phyloP scores from a whole-genome alignment of 2,797 vertebrate species.

The Chelonia mydas region DNA sequence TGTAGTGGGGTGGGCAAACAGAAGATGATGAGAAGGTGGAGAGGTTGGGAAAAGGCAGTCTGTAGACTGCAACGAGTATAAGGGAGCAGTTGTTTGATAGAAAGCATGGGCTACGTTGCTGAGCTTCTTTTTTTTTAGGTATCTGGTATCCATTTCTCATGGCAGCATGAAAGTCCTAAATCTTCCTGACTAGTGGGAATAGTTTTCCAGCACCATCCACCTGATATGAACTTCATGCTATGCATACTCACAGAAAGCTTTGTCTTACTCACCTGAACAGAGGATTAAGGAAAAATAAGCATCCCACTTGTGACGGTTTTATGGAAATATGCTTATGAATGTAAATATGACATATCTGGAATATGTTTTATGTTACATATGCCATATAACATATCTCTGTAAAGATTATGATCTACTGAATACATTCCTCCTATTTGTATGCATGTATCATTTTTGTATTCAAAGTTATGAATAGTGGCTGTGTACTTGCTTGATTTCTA shows the following conservation, averaged over 20 bases:
- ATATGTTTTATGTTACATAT: too few relatives aligned
- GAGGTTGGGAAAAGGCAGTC: not conserved
- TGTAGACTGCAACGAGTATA: not conserved
- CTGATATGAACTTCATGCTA: not conserved
- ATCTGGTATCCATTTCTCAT: not conserved
- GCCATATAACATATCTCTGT: too few relatives aligned
- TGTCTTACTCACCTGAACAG: not conserved
- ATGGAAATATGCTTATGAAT: too few relatives aligned
- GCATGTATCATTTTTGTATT: too few relatives aligned
- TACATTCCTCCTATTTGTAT: too few relatives aligned
- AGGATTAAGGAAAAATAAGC: not conserved
- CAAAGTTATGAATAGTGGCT: too few relatives aligned
- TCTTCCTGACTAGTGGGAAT: not conserved
- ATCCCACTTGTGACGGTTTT: not conserved
- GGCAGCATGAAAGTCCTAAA: not conserved
- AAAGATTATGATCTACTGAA: too few relatives aligned
- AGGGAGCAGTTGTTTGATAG: not conserved
- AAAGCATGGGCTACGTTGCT: not conserved
- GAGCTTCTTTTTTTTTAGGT: not conserved
- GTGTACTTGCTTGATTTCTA: too few relatives aligned
- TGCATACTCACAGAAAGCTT: not conserved
- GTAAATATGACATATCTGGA: too few relatives aligned
- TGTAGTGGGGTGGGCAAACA: not conserved
- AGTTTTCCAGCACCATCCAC: not conserved
- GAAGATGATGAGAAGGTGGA: not conserved